Conservation (phyloP, 2,113 vertebrate genomes). For the Lamprologus callipterus region DNA sequence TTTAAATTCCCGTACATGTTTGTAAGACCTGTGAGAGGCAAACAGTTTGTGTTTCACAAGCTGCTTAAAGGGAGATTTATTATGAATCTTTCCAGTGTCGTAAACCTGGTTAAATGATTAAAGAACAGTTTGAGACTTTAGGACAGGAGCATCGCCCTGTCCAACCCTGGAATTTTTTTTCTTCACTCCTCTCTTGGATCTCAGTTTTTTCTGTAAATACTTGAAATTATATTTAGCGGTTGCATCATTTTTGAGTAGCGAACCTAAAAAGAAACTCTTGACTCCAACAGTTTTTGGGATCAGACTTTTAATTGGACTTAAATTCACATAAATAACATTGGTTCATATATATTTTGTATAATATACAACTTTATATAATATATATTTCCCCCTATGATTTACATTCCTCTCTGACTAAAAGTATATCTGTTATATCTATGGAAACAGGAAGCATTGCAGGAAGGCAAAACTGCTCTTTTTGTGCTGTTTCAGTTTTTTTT, state of each 20-base stretch:
- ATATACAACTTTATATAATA: constrained; percentile 78
- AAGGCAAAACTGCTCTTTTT: constrained; percentile 57
- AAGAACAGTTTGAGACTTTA: background rate
- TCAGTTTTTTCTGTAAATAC: background rate
- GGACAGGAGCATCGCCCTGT: background rate
- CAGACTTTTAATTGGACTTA: constrained; percentile 74
- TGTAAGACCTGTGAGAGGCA: background rate
- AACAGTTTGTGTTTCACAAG: background rate
- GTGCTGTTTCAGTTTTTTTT: constrained; percentile 22
- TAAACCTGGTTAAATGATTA: background rate
- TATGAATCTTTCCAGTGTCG: background rate
- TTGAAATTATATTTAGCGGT: background rate
- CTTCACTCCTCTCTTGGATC: background rate
- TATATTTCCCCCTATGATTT: constrained; percentile 74
- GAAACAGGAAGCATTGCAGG: constrained; percentile 61
- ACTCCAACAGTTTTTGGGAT: constrained; percentile 51
- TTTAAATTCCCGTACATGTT: background rate
- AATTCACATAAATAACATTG: constrained; percentile 82
- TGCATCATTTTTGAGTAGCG: background rate
- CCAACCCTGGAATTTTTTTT: background rate
- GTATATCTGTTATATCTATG: constrained; percentile 48
- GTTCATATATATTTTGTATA: constrained; percentile 72
- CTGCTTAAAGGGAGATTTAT: background rate
- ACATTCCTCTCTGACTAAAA: constrained; percentile 70
- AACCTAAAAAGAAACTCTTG: background rate